Base-by-base conservation (phyloP, 2,797 vertebrate species). In the Melanotaenia parkinsoni region DNA sequence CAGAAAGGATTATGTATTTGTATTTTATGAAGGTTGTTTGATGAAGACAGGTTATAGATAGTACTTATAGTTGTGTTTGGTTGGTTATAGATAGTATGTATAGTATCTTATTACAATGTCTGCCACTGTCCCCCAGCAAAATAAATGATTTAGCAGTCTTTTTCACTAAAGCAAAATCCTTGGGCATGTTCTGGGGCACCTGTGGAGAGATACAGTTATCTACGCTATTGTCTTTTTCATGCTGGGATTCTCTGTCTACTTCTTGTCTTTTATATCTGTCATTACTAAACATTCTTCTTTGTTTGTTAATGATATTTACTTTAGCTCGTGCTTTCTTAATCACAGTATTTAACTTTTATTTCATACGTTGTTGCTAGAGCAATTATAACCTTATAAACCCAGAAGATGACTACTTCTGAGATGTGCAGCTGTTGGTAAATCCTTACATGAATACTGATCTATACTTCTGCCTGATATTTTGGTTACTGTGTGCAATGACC, bases 161-260 rank as follows among this genome's bases (percentile, higher is more conserved):
- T 74, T 83, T 78, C 62, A 82, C 57, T 69, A 81, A 65, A 85
- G 82, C 82, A 80, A 84, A 87, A 79, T 74, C 87, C 81, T 79
- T 37, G 7, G 79, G 86, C 87, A 70, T 85, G 86, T 87, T 88
- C 74, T 58, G 59, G 47, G 84, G 74, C 63, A 76, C 74, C 82
- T 80, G 58, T 2, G 43, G 72, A 69, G 51, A 72, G 71, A 85
- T 50, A 64, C 67, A 28, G 61, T 76, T 71, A 63, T 54, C 45
- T 65, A 72, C 54, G 61, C 40, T 37, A 22, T 57, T 33, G 59
- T 32, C 43, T 64, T 40, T 69, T 79, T 63, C 71, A 67, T 53
- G 43, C 51, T 60, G 72, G 45, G 60, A 80, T 76, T 70, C 56
- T 74, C 28, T 7, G 16, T 61, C 58, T 65, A 54, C 24, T 51